Base-by-base conservation (phyloP, 2,113 vertebrate species). In the Euleptes europaea region DNA sequence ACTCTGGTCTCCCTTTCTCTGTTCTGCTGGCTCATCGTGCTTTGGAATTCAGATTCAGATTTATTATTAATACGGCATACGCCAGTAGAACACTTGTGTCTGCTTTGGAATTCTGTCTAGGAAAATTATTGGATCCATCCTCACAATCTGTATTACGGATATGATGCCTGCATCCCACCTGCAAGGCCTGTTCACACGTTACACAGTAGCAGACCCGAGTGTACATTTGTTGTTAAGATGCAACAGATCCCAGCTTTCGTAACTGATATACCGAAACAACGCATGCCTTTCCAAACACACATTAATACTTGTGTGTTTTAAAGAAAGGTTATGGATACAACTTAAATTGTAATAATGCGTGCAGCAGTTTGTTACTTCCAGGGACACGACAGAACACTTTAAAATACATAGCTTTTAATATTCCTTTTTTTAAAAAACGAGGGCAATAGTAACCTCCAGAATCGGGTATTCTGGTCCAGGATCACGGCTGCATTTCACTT, bases 401-500 rank as follows among this genome's bases (percentile, higher is more conserved):
- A 47, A 51, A 85, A 78, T 73, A 84, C 70, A 83, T 88, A 89
- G 85, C 31, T 75, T 79, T 1, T 0, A 81, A 88, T 51, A 21
- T 3, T 63, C 81, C 49, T 77, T 5, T 33, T 86, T 76, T 57
- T 79, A 66, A 85, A 86, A 72, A 69, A 87, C 87, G 84, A 49
- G 74, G 80, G 51, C 0, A 0, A 78, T 47, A 28, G 23, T 84
- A 66, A 73, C 73, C 88, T 83, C 84, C 83, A 70, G 90, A 88
- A 85, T 80, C 54, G 21, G 60, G 28, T 35, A 9, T 49, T 63
- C 15, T 60, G 11, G 70, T 38, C 80, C 72, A 54, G 71, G 72
- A 83, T 73, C 81, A 79, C 82, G 81, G 86, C 74, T 90, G 63
- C 72, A 60, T 21, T 0, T 85, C 89, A 88, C 87, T 89, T 92